These are phyloP conservation scores for Penaeus monodon DNA, from an alignment of 2,888 invertebrate genomes.

Conservation along the genomic window DNA sequence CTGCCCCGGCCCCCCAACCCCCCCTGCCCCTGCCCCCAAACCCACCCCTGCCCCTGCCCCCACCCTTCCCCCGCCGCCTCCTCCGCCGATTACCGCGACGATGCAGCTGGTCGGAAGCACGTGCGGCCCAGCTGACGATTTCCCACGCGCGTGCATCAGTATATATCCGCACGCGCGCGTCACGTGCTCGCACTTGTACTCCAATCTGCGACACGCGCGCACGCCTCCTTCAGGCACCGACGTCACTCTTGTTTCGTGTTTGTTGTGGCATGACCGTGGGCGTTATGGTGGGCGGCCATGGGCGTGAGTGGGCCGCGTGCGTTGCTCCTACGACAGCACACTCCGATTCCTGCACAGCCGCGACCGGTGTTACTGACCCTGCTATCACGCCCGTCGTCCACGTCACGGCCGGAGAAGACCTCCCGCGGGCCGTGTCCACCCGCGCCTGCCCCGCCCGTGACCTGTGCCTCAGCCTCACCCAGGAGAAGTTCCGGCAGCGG, in stretches of 20 bases:
- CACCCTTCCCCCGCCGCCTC: not conserved
- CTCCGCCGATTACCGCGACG: too few relatives aligned
- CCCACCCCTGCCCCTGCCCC: not conserved
- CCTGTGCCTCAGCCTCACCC: constrained; percentile 33
- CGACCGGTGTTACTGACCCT: not conserved
- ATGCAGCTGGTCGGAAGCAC: constrained; percentile 13
- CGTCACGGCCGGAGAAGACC: constrained; percentile 32
- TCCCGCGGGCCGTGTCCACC: constrained; percentile 40
- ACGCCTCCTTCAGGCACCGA: not conserved
- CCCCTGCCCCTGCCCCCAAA: not conserved
- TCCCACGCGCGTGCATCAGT: constrained; percentile 27
- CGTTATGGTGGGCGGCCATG: constrained; percentile 40
- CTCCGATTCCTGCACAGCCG: not conserved
- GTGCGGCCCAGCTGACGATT: constrained; percentile 57
- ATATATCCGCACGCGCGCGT: constrained; percentile 47
- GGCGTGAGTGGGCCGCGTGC: constrained; percentile 43
- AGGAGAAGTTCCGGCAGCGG: constrained; percentile 25
- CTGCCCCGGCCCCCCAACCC: not conserved
- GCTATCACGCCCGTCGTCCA: not conserved
- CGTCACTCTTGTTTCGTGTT: not conserved
- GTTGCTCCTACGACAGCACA: constrained; percentile 14
- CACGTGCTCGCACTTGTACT: constrained; percentile 53
- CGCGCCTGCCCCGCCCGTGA: constrained; percentile 26
- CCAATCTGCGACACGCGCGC: constrained; percentile 32
- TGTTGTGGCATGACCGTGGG: constrained; percentile 38